A percentile compares a stretch with the other conserved stretches of the same genome.
Evolutionary conservation across 1,140 invertebrate species (phyloP).

Genomic region (Laodelphax striatellus): DNA sequence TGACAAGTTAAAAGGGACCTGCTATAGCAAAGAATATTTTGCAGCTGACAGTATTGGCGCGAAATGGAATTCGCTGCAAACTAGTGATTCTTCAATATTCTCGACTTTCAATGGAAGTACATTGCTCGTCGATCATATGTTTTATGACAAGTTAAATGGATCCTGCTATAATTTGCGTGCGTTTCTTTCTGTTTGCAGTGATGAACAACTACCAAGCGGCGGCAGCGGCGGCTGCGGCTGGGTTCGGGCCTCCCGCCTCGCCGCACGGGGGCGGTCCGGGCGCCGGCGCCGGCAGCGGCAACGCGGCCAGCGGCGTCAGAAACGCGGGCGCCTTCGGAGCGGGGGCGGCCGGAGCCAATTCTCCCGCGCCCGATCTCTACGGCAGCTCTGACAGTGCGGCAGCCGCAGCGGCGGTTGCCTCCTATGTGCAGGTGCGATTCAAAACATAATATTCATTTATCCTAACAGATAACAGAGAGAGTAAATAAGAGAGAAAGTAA

Average conservation of each 20-base stretch:
- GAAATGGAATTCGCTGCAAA: no score
- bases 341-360: slow-evolving; percentile 65
- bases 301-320: slow-evolving; percentile 62
- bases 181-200: slow-evolving; percentile 52
- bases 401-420: background rate
- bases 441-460: no score
- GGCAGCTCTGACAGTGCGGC: background rate
- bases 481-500: no score
- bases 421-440: background rate
- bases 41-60: no score
- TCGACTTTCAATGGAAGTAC: no score
- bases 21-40: no score
- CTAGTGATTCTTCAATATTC: no score
- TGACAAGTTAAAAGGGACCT: no score
- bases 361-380: slow-evolving; percentile 68
- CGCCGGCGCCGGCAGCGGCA: slow-evolving; percentile 78
- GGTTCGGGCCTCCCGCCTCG: slow-evolving; percentile 59
- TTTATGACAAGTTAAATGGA: no score
- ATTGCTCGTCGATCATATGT: no score
- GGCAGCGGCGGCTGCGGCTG: slow-evolving; percentile 39
- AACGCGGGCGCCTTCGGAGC: slow-evolving; percentile 50
- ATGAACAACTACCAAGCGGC: slow-evolving; percentile 86
- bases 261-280: slow-evolving; percentile 48
- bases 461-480: no score
- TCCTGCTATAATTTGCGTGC: no score